Percentiles rank a stretch among this genome's conserved stretches.
These are phyloP conservation scores for Lepilemur ruficaudatus DNA, from an alignment of 2,797 vertebrate species.

Conservation along the genomic window DNA sequence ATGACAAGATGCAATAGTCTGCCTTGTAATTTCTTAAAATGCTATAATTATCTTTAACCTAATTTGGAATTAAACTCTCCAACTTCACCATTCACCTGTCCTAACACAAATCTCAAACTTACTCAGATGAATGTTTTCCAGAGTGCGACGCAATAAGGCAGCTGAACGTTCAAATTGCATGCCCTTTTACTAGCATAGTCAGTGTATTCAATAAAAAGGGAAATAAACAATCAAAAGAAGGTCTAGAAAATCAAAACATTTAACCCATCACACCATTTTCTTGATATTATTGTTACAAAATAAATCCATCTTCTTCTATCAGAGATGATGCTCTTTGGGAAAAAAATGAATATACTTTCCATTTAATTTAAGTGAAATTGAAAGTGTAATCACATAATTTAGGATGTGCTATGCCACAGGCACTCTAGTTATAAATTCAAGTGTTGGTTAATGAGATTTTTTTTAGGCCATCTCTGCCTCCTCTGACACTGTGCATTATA, in stretches of 20 bases:
- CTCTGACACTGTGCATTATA: not conserved
- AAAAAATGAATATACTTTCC: not conserved
- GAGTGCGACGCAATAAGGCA: not conserved
- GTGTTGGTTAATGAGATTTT: not conserved
- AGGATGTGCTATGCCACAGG: not conserved
- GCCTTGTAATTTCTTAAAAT: not conserved
- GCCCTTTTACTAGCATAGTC: not conserved
- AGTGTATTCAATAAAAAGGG: not conserved
- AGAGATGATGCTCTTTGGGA: not conserved
- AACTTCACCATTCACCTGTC: too few species aligned
- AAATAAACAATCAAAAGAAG: not conserved
- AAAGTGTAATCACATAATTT: not conserved
- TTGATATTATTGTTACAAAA: not conserved
- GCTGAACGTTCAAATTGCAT: not conserved
- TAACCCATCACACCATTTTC: not conserved
- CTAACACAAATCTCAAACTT: not conserved
- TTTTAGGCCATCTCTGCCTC: slow-evolving; percentile 17
- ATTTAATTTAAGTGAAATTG: slow-evolving; percentile 19
- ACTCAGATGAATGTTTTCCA: not conserved
- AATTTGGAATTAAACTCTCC: not conserved
- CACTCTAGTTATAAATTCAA: not conserved
- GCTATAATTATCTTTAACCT: not conserved
- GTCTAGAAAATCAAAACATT: slow-evolving; percentile 10
- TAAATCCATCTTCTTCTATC: not conserved
- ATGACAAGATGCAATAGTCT: not conserved